These are phyloP conservation scores for Rhagoletis pomonella DNA, from an alignment of 1,140 invertebrate genomes.

Conservation along the genomic window DNA sequence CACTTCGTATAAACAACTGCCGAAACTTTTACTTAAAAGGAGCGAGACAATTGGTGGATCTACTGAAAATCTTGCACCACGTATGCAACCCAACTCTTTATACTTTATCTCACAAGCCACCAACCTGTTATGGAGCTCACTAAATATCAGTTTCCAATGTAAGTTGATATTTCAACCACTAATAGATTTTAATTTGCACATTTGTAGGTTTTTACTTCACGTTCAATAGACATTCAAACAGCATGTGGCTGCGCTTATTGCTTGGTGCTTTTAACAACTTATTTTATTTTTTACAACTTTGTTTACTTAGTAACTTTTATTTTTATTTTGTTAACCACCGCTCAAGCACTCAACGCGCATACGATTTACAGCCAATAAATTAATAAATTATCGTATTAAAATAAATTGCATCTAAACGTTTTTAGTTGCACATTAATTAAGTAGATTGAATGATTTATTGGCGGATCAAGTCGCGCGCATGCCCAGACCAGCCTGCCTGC, in stretches of 20 bases:
- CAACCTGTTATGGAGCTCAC: too few relatives aligned
- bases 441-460: slow-evolving; percentile 74
- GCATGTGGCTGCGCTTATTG: background rate
- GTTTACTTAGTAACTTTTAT: background rate
- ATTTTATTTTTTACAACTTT: background rate
- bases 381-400: slow-evolving; percentile 74
- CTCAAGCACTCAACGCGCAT: slow-evolving; percentile 47
- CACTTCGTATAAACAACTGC: too few relatives aligned
- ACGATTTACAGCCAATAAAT: slow-evolving; percentile 73
- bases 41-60: too few relatives aligned
- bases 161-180: too few relatives aligned
- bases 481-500: background rate
- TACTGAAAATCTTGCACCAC: too few relatives aligned
- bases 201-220: too few relatives aligned
- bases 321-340: background rate
- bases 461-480: slow-evolving; percentile 68
- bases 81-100: too few relatives aligned
- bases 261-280: background rate
- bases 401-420: slow-evolving; percentile 74
- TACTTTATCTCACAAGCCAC: too few relatives aligned
- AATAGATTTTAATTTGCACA: too few relatives aligned
- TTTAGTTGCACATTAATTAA: slow-evolving; percentile 74
- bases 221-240: background rate
- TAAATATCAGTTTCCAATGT: too few relatives aligned
- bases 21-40: too few relatives aligned